phyloP scores from a whole-genome alignment of 2,113 vertebrate species.

The Fukomys damarensis region DNA sequence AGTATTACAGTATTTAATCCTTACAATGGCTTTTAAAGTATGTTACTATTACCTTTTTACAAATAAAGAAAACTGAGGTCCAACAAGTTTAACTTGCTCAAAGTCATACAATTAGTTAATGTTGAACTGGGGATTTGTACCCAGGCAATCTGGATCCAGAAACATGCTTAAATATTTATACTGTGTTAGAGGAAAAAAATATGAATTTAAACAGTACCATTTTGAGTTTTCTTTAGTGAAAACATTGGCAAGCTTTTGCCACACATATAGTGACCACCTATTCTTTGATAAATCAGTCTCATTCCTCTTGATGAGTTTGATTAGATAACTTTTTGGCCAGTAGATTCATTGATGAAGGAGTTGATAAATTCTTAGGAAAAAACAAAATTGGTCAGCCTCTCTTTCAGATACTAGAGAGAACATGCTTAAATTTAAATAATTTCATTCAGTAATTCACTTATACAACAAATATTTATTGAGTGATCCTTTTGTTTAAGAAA shows the following conservation, averaged over 20 bases:
- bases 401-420: background rate
- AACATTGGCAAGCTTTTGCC: background rate
- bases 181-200: background rate
- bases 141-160: background rate
- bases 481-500: background rate
- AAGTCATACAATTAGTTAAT: slow-evolving; percentile 4
- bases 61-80: slow-evolving; percentile 19
- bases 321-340: background rate
- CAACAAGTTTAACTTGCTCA: background rate
- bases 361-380: slow-evolving; percentile 3
- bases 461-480: background rate
- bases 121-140: background rate
- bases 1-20: background rate
- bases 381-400: background rate
- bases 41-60: background rate
- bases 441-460: slow-evolving; percentile 25
- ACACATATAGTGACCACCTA: background rate
- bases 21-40: background rate
- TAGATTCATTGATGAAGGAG: background rate
- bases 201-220: background rate
- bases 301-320: background rate
- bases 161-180: background rate
- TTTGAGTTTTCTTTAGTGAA: slow-evolving; percentile 16
- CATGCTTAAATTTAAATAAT: background rate
- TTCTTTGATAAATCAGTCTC: slow-evolving; percentile 3